Percentiles rank a stretch among this genome's conserved stretches.
Conservation (phyloP, 2,113 vertebrate species). For the Sturnira hondurensis region DNA sequence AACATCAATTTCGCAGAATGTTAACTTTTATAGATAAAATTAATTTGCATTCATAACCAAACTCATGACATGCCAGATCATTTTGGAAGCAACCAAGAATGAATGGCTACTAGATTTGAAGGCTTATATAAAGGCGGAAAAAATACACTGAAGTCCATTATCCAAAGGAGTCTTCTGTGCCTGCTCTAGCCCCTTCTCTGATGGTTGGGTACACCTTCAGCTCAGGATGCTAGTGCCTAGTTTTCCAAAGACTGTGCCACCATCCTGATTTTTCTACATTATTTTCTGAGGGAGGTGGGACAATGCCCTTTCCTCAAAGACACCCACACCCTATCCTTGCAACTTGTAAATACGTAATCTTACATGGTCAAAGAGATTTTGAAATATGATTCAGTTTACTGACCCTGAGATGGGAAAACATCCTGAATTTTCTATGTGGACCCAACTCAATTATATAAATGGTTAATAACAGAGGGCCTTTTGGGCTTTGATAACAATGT, state of each 20-base stretch:
- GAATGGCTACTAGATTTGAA: neutral
- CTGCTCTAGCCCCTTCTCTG: neutral
- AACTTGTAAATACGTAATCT: neutral
- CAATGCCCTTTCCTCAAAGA: neutral
- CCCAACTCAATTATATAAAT: neutral
- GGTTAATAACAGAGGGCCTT: neutral
- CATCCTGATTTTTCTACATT: neutral
- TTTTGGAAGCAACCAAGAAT: conserved; percentile 63
- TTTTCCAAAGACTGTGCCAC: neutral
- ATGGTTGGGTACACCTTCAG: neutral
- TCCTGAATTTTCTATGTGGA: neutral
- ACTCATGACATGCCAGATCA: conserved; percentile 50
- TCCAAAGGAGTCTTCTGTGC: neutral
- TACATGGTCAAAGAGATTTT: neutral
- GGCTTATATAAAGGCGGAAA: neutral
- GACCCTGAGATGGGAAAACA: neutral
- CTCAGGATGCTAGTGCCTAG: neutral
- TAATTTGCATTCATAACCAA: conserved; percentile 47
- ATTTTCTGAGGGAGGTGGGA: too few relatives aligned
- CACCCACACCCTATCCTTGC: neutral
- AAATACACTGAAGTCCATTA: neutral
- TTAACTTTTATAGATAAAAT: conserved; percentile 35
- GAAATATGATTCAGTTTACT: neutral
- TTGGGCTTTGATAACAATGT: neutral
- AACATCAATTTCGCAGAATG: neutral